These are phyloP conservation scores for Raja brachyura DNA, from an alignment of 2,113 vertebrate species.

Conservation along the genomic window DNA sequence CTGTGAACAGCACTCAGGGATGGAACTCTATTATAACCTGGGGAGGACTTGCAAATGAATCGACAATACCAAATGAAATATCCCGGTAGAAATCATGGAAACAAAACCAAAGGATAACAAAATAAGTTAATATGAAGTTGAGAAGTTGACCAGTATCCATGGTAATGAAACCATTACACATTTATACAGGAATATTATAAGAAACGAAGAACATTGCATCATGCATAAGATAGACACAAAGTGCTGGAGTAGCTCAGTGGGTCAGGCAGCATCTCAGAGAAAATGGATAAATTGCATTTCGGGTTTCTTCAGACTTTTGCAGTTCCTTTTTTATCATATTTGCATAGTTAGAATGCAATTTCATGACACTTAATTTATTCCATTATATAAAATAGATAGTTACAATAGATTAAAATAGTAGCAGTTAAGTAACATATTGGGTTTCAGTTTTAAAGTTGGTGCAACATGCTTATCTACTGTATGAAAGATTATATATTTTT, in stretches of 20 bases:
- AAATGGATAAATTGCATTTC: no score
- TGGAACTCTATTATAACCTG: no score
- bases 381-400: not conserved
- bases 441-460: not conserved
- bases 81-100: not conserved
- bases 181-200: not conserved
- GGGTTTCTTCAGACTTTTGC: no score
- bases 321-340: no score
- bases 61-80: not conserved
- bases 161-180: not conserved
- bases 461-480: not conserved
- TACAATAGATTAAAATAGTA: not conserved
- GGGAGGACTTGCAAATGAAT: not conserved
- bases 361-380: conserved; percentile 14
- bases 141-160: not conserved
- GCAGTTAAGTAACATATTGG: not conserved
- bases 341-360: not conserved
- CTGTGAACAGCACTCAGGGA: no score
- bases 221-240: no score
- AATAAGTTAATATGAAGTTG: not conserved
- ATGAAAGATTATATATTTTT: conserved; percentile 8
- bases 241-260: no score
- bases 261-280: no score
- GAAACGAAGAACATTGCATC: no score
- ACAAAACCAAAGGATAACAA: not conserved